Evolutionary conservation across 2,888 invertebrate species (phyloP), one percentile per base, ranked within the genome.

Genomic region (Ethmia dodecea): DNA sequence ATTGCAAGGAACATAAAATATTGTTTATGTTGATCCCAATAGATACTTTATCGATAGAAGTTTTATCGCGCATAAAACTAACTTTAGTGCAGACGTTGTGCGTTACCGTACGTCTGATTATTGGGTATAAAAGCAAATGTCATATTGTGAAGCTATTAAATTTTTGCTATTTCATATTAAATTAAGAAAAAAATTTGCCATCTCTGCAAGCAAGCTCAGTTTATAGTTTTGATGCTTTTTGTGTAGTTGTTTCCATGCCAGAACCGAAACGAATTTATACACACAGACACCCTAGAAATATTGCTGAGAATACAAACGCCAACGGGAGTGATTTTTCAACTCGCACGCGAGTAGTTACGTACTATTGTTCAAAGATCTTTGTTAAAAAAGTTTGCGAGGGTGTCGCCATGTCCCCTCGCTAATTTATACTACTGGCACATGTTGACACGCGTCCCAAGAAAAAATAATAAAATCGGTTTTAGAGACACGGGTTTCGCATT

Each of bases 371-470:
- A 62, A 75, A 72, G 64, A 70, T 73, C 67, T 77, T 79, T 77
- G 72, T 75, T 67, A 70, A 76, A 81, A 76, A 81, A 66, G 47
- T 69, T 68, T 59, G 78, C 75, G 71, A 80, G 84, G 84, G 84
- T 71, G 74, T 6, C 69, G 60, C 52, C 49, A 55, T 62, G 67
- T 64, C 71, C 84, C 84, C 81, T 67, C 71, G 83, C 81, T 84
- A 86, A 86, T 84, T 86, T 84, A 72, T 65, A 80, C 73, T 70
- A 56, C 66, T 62, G 67, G 80, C 86, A 77, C 81, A 83, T 80
- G 84, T 78, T 77, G 86, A 83, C 86, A 83, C 84, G 83, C 77
- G 81, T 61, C 64, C 52, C 46, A 47, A 61, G 64, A 77, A 72
- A 78, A 77, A 73, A 68, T 62, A 72, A 69, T 60, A 71, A 76